These are phyloP conservation scores for Stenchaetothrips biformis DNA, from an alignment of 2,888 invertebrate genomes.

Conservation along the genomic window DNA sequence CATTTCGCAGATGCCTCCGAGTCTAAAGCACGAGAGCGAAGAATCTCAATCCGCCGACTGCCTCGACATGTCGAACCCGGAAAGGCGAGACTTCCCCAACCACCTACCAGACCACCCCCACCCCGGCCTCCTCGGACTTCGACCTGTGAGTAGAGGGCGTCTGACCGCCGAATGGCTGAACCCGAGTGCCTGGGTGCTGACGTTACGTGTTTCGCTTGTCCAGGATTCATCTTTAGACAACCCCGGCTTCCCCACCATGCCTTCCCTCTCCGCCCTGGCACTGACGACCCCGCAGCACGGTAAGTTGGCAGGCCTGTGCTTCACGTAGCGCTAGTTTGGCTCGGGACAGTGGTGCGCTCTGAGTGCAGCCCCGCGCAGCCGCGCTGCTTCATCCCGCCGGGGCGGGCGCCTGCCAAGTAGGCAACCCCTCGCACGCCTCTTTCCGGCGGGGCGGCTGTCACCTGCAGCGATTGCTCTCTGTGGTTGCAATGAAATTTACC, in stretches of 20 bases:
- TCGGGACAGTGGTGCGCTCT: too few species aligned
- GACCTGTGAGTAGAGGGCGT: conserved; percentile 31
- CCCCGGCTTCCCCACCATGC: conserved; percentile 61
- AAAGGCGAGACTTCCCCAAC: conserved; percentile 34
- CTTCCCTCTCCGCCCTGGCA: conserved; percentile 67
- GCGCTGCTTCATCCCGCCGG: too few species aligned
- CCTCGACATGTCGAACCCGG: conserved; percentile 15
- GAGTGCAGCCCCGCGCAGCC: too few species aligned
- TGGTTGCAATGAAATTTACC: too few species aligned
- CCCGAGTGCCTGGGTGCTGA: too few species aligned
- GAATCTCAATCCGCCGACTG: conserved; percentile 28
- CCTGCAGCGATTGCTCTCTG: too few species aligned
- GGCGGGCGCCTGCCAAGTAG: too few species aligned
- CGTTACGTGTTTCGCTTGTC: conserved; percentile 33
- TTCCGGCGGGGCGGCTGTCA: too few species aligned
- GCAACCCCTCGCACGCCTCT: too few species aligned
- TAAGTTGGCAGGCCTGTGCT: conserved; percentile 45
- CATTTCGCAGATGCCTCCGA: neutral
- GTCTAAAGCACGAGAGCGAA: conserved; percentile 5
- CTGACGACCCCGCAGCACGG: conserved; percentile 70
- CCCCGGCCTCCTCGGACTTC: conserved; percentile 38
- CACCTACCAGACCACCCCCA: conserved; percentile 37
- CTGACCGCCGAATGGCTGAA: neutral
- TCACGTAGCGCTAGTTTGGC: conserved; percentile 36
- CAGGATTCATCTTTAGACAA: conserved; percentile 46